A percentile compares a stretch with the other conserved stretches of the same genome.
Evolutionary conservation across 1,140 invertebrate species (phyloP).

Genomic region (Psilanteris sp.): DNA sequence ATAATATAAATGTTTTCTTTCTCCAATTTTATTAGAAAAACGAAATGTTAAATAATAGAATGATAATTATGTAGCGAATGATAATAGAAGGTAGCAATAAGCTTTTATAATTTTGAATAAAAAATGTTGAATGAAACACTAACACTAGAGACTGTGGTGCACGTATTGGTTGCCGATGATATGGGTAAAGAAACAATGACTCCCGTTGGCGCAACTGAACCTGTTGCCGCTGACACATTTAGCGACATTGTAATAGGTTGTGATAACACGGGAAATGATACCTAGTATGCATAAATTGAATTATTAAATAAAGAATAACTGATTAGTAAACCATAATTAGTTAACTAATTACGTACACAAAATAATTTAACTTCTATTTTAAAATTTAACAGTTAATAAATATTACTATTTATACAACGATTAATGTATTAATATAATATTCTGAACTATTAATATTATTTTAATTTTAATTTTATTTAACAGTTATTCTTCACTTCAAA

Average conservation of each 20-base stretch:
- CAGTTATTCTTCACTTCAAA: too few species aligned
- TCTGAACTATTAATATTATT: too few species aligned
- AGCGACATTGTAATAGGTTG: conserved; percentile 89
- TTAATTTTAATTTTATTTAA: too few species aligned
- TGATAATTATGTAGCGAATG: too few species aligned
- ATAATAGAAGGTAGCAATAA: too few species aligned
- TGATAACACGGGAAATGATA: conserved; percentile 88
- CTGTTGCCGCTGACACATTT: conserved; percentile 82
- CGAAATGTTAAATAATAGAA: conserved; percentile 33
- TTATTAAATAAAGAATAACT: conserved; percentile 50
- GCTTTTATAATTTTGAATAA: conserved; percentile 21
- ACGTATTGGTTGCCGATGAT: conserved; percentile 78
- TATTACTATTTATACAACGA: too few species aligned
- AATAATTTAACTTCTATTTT: too few species aligned
- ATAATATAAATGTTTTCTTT: too few species aligned
- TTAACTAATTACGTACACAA: too few species aligned
- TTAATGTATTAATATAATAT: too few species aligned
- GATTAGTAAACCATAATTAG: conserved; percentile 24
- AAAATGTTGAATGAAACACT: conserved; percentile 65
- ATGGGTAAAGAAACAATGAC: conserved; percentile 81
- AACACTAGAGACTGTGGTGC: conserved; percentile 78
- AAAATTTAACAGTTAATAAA: too few species aligned
- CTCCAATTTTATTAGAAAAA: too few species aligned
- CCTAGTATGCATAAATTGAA: conserved; percentile 77
- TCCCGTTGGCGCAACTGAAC: conserved; percentile 81